Evolutionary conservation across 2,113 vertebrate genomes (phyloP).

Genomic region (Chionodraco myersi): DNA sequence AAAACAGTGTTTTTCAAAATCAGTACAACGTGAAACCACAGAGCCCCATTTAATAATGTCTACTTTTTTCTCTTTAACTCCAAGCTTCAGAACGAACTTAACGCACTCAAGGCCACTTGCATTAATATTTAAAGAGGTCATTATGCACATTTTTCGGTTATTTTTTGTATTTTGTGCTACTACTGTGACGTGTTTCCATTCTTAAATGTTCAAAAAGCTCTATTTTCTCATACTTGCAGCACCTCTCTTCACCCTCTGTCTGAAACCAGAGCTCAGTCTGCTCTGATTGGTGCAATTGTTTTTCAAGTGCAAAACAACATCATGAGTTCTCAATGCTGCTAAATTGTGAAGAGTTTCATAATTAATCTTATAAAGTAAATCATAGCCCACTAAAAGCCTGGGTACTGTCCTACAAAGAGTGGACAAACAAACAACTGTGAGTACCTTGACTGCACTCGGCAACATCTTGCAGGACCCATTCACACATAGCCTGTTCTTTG

Average conservation of each 20-base stretch:
- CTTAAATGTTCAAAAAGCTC: neutral
- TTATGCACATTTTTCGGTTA: no score
- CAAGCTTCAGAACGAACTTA: neutral
- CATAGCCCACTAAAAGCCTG: neutral
- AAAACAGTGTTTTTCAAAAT: conserved; percentile 18
- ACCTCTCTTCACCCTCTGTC: no score
- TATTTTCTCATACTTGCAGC: no score
- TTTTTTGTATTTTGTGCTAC: no score
- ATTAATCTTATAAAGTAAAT: neutral
- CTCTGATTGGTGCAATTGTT: no score
- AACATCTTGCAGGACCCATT: neutral
- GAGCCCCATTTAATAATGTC: neutral
- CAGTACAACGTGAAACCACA: neutral
- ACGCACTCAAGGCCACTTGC: no score
- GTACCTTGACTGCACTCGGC: conserved; percentile 46
- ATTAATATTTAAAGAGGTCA: no score
- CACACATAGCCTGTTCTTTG: neutral
- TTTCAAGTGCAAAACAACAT: no score
- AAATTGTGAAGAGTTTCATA: neutral
- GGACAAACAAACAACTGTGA: conserved; percentile 2
- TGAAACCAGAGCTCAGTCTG: no score
- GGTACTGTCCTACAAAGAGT: neutral
- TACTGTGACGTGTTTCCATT: neutral
- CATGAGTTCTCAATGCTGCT: no score
- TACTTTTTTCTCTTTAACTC: neutral